Percentiles rank a stretch among this genome's conserved stretches.
Evolutionary conservation across 1,140 invertebrate genomes (phyloP).

Genomic region (Riptortus pedestris): DNA sequence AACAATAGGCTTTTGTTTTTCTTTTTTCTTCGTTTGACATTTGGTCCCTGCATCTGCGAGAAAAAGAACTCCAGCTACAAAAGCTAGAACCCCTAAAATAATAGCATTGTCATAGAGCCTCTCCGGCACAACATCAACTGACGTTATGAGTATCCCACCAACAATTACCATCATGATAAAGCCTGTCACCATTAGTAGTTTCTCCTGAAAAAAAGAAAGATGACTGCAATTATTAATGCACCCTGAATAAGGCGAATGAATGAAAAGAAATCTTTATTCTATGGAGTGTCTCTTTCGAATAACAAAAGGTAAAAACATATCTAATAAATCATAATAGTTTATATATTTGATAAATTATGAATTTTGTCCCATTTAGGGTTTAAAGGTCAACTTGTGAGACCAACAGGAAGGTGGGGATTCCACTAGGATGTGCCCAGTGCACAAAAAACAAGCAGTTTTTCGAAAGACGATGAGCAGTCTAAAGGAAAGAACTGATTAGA

Average conservation of each 20-base stretch:
- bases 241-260: neutral
- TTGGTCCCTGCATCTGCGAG: slow-evolving; percentile 48
- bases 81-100: slow-evolving; percentile 53
- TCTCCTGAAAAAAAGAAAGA: slow-evolving; percentile 43
- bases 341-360: no score
- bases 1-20: slow-evolving; percentile 7
- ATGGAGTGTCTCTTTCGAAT: neutral
- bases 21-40: slow-evolving; percentile 19
- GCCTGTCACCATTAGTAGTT: slow-evolving; percentile 53
- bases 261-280: neutral
- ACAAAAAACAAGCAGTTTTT: no score
- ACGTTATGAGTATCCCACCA: slow-evolving; percentile 54
- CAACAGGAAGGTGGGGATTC: no score
- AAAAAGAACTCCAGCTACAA: slow-evolving; percentile 54
- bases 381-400: no score
- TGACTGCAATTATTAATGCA: neutral
- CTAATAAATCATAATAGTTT: no score
- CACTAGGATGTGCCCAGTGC: no score
- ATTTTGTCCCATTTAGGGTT: no score
- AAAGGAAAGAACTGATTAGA: no score
- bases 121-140: slow-evolving; percentile 54
- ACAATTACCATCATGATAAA: slow-evolving; percentile 53
- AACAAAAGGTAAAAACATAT: neutral
- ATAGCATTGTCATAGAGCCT: slow-evolving; percentile 58
- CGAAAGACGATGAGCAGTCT: no score